Base-by-base conservation (phyloP, 1,140 invertebrate species). In the Palaemon carinicauda region DNA sequence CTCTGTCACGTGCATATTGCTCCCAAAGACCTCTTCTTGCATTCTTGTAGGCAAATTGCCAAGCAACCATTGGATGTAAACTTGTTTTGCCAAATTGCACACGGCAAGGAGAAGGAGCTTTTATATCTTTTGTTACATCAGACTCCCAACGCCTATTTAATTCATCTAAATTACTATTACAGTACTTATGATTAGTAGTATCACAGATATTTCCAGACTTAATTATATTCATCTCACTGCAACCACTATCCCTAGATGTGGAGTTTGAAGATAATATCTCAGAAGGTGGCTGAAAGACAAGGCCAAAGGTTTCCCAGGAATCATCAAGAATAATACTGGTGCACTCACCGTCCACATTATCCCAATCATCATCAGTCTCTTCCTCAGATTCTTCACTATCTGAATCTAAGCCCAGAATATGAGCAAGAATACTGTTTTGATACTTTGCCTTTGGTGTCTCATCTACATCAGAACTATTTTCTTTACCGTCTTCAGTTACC, bases 1-100 rank as follows among this genome's bases (percentile, higher is more conserved):
- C 65, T 75, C 71, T 41, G 21, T 83, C 82, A 0, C 82, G n/a
- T 1, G 82, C 82, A 74, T 75, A 75, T 24, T 74, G 51, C 54
- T 83, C 82, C 82, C 82, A 83, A 2, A 71, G 82, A 12, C 82
- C 82, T 21, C 71, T 83, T 54, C 82, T 54, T 27, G 82, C 71
- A 52, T 54, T 31, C 51, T 56, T 52, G 21, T 77, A 83, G 3
- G 82, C 82, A 83, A 54, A 53, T 19, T 21, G n/a, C 82, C 82
- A 83, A 10, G 51, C 73, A 51, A 83, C 29, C 53, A 83, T 83
- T 1, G 71, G 71, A 19, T 83, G 73, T 21, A 77, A 29, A 12
- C 5, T 77, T 1, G 19, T 31, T 50, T 29, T 52, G 10, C 82
- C 82, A 77, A 83, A 83, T 2, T 33, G 56, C n/a, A 83, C 82